These are phyloP conservation scores for Typhlichthys subterraneus DNA, from an alignment of 2,797 vertebrate species.

Conservation along the genomic window DNA sequence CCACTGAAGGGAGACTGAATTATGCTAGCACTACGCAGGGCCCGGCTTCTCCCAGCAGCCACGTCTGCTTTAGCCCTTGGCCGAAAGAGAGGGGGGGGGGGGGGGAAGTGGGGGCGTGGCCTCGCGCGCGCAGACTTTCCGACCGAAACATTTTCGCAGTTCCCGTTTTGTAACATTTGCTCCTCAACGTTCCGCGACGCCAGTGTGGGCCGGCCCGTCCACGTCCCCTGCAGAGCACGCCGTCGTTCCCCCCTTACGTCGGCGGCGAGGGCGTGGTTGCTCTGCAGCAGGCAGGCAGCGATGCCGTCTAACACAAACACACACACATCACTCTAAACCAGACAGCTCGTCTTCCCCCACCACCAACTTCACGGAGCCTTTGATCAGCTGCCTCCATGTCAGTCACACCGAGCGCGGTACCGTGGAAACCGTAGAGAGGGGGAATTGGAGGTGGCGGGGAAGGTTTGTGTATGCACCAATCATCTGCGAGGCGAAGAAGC, in stretches of 20 bases:
- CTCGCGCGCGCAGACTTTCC: background rate
- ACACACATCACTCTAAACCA: background rate
- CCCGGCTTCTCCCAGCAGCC: slow-evolving; percentile 39
- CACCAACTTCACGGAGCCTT: background rate
- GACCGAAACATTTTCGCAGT: too few relatives aligned
- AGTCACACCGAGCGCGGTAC: slow-evolving; percentile 15
- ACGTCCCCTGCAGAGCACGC: background rate
- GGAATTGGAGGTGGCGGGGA: background rate
- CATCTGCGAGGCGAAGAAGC: background rate
- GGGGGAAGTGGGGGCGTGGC: background rate
- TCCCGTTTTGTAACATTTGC: background rate
- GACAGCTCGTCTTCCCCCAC: background rate
- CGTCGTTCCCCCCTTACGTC: background rate
- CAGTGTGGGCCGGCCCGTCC: too few relatives aligned
- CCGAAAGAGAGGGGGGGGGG: too few relatives aligned
- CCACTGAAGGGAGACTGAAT: slow-evolving; percentile 62
- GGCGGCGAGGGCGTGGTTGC: too few relatives aligned
- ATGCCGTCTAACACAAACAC: background rate
- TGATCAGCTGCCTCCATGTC: slow-evolving; percentile 6
- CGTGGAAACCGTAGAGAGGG: slow-evolving; percentile 24
- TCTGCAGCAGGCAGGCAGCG: background rate
- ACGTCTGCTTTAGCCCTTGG: slow-evolving; percentile 34
- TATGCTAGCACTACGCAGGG: slow-evolving; percentile 54
- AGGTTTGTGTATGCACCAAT: background rate
- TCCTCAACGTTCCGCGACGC: background rate